Base-by-base conservation (phyloP, 92 coral and sea anemone species). In the Paragorgia papillata region DNA sequence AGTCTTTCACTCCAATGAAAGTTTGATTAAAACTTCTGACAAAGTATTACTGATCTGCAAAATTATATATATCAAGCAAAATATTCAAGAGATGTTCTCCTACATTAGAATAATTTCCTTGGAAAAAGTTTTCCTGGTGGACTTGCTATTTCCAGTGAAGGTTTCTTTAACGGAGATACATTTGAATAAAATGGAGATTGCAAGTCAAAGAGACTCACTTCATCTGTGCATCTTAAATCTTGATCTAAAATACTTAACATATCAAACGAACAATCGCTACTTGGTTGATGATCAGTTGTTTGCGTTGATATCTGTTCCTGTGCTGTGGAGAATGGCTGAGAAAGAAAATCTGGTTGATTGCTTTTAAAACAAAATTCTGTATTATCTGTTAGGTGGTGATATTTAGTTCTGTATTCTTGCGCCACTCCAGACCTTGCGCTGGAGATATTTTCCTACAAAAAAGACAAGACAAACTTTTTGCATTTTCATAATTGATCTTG, bases 121-220 rank as follows among this genome's bases (percentile, higher is more conserved):
- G 77, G 77, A 14, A 70, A 70, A 51, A 51, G 62, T 70, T 70
- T 70, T 7, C 31, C 58, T 37, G 73, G 75, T 48, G 77, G 77
- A 25, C 63, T 70, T 24, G 77, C 62, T 50, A 30, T 70, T 10
- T 70, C 33, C 63, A 70, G 26, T 9, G 77, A 50, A 27, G 77
- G 77, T 70, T 70, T 70, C 50, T 32, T 51, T n/a, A 70, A 39
- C 21, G 77, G 77, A 32, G 77, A 70, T 44, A 70, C 7, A 1
- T 28, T 51, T 27, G 77, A 35, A 54, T 54, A 70, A 25, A 48
- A 29, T 27, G 75, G 29, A 9, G 53, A 50, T 19, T 24, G 39
- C 34, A 29, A 22, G 9, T 46, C 21, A n/a, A 25, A 12, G 1
- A 8, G 17, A 30, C 22, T 29, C 25, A 48, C 44, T 6, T 70